Base-by-base conservation (phyloP, 2,888 invertebrate species). In the Ectemnius lituratus region DNA sequence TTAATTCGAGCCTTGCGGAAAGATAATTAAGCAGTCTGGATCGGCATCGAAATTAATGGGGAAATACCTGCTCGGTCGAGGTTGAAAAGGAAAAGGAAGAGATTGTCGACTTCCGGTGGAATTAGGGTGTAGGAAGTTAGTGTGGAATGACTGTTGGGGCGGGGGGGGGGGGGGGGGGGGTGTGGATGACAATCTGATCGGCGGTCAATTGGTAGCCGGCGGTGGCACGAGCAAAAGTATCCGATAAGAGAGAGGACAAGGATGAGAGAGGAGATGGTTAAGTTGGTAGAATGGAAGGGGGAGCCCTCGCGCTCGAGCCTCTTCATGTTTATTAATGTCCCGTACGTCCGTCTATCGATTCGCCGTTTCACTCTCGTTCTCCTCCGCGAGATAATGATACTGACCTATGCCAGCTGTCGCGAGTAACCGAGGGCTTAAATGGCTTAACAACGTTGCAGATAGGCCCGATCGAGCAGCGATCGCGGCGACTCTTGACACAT, bases 241-340 rank as follows among this genome's bases (percentile, higher is more conserved):
- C 13, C 56, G 59, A 67, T 66, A 70, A 11, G 47, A 60, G 47
- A 56, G 56, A 73, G 69, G 71, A 64, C 62, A 58, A 49, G 23
- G 46, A 27, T 45, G 20, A 47, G 46, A 52, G 60, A 61, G 56
- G 13, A 23, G 64, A 47, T 73, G 66, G 71, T 52, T 23, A 49
- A 11, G 52, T 49, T 62, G 68, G 47, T 37, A 56, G 67, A 37
- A 60, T 46, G 63, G 67, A 59, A 60, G 69, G 62, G 16, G 52
- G 62, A 64, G 52, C 57, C 67, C 62, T 70, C 73, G 73, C 73
- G 68, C 71, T 67, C 62, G 80, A 78, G 78, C 62, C 67, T 81
- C 83, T 87, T 88, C 88, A 88, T 88, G 87, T 88, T 87, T 88
- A 88, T 88, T 88, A 88, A 87, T 88, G 88, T 77, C 81, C 78